These are phyloP conservation scores for Passer montanus DNA, from an alignment of 2,113 vertebrate species.

Conservation along the genomic window DNA sequence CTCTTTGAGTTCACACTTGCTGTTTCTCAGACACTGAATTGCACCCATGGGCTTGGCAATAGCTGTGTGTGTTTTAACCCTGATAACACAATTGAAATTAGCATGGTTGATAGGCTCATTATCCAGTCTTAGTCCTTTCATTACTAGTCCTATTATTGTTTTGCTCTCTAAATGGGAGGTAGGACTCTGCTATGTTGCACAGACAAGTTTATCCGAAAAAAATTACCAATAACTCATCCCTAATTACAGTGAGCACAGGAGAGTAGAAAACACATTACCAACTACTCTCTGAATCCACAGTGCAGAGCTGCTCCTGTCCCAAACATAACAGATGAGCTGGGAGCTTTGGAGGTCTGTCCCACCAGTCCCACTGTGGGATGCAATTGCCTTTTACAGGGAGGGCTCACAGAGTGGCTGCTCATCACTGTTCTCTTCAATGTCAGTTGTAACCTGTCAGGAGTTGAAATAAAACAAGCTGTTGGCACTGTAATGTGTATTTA, in stretches of 20 bases:
- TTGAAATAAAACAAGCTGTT: neutral
- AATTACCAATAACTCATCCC: neutral
- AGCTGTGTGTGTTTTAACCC: neutral
- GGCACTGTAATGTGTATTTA: neutral
- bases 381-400: constrained; percentile 9
- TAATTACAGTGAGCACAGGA: neutral
- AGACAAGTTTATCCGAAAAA: neutral
- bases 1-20: neutral
- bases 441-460: constrained; percentile 56
- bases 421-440: constrained; percentile 54
- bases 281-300: constrained; percentile 36
- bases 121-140: neutral
- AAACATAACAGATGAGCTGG: constrained; percentile 4
- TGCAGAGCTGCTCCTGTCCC: constrained; percentile 40
- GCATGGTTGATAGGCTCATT: neutral
- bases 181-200: neutral
- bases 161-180: neutral
- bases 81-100: neutral
- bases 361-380: neutral
- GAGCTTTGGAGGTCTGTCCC: constrained; percentile 59
- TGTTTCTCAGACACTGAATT: neutral
- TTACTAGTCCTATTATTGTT: neutral
- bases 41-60: neutral
- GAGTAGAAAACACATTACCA: neutral
- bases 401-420: constrained; percentile 56